Evolutionary conservation across 2,113 vertebrate species (phyloP).

Genomic region (Pithys albifrons): DNA sequence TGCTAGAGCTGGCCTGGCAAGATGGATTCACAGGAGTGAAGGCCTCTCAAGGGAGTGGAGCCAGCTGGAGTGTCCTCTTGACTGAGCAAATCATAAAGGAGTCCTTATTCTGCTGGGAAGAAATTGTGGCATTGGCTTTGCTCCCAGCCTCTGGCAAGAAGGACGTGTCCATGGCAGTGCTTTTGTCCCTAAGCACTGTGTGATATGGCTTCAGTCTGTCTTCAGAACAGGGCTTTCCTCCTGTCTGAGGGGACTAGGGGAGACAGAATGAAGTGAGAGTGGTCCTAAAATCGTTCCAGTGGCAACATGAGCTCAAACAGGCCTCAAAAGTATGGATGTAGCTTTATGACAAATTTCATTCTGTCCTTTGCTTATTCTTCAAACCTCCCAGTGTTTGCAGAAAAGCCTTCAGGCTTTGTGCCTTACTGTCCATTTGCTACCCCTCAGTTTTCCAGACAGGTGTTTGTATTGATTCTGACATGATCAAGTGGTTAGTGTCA

Average conservation of each 20-base stretch:
- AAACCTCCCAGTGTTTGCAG: neutral
- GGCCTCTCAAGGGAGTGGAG: neutral
- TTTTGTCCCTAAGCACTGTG: neutral
- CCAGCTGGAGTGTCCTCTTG: constrained; percentile 57
- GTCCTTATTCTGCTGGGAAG: constrained; percentile 55
- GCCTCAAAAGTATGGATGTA: neutral
- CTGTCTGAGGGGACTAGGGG: neutral
- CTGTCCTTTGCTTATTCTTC: neutral
- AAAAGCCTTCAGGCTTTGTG: neutral
- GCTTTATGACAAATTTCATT: neutral
- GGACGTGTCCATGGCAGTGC: neutral
- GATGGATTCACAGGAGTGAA: neutral
- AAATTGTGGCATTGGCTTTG: neutral
- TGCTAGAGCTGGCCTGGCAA: neutral
- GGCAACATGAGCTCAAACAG: neutral
- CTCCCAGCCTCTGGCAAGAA: neutral
- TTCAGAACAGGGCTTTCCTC: neutral
- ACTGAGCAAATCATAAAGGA: constrained; percentile 26
- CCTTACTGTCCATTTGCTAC: neutral
- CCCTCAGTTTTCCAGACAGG: neutral
- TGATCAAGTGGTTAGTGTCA: neutral
- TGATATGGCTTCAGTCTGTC: neutral
- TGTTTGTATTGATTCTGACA: neutral
- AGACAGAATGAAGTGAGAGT: neutral
- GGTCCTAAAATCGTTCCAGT: neutral